These are phyloP conservation scores for Trissolcus japonicus DNA, from an alignment of 2,888 invertebrate species.

Conservation along the genomic window DNA sequence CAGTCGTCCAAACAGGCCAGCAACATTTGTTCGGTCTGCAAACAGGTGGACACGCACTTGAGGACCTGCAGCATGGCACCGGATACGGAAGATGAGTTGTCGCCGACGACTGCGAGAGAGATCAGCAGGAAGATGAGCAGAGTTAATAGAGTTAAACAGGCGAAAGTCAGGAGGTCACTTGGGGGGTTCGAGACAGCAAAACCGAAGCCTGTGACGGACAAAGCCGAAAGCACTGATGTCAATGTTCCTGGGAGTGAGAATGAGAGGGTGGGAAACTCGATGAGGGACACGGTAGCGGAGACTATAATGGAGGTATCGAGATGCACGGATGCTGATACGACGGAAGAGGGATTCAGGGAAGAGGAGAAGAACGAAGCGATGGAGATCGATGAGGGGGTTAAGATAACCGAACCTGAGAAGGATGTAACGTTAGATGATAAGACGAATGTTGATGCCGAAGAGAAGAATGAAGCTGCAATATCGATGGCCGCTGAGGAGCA, in stretches of 20 bases:
- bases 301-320: slow-evolving; percentile 72
- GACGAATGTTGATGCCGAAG: background rate
- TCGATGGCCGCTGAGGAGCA: slow-evolving; percentile 1
- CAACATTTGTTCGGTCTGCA: slow-evolving; percentile 71
- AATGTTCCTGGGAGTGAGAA: slow-evolving; percentile 54
- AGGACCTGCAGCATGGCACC: slow-evolving; percentile 66
- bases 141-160: slow-evolving; percentile 64
- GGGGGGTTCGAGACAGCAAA: slow-evolving; percentile 43
- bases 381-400: background rate
- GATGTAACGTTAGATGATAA: background rate
- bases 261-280: slow-evolving; percentile 53
- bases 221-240: slow-evolving; percentile 1
- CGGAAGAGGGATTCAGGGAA: slow-evolving; percentile 11
- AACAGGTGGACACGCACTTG: slow-evolving; percentile 67
- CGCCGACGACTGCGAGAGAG: slow-evolving; percentile 24
- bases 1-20: slow-evolving; percentile 57
- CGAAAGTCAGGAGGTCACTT: slow-evolving; percentile 38
- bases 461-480: background rate
- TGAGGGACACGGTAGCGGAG: slow-evolving; percentile 68
- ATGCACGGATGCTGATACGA: slow-evolving; percentile 54
- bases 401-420: background rate
- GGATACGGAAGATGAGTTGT: slow-evolving; percentile 51
- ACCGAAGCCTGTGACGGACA: background rate
- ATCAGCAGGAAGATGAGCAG: slow-evolving; percentile 61
- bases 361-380: background rate